phyloP scores from a whole-genome alignment of 64 coral and sea anemone species.

The Astreopora myriophthalma region DNA sequence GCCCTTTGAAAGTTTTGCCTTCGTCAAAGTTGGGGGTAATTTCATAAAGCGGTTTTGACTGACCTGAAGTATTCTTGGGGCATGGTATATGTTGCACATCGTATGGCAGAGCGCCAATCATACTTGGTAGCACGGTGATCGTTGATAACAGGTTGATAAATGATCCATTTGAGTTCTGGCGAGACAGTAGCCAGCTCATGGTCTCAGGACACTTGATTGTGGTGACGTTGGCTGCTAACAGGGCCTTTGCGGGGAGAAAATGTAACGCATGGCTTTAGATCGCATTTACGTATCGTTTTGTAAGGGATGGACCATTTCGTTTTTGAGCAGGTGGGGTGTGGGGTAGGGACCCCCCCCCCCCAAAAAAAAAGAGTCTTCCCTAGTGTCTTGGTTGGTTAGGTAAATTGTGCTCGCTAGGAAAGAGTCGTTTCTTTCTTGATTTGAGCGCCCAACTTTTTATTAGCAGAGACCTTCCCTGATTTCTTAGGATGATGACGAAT shows the following conservation, averaged over 20 bases:
- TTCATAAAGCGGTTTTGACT: not conserved
- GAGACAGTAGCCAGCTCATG: conserved; percentile 15
- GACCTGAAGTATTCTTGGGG: not conserved
- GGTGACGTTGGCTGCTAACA: not conserved
- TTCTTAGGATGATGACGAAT: too few relatives aligned
- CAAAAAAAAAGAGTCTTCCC: too few relatives aligned
- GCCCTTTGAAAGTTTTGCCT: too few relatives aligned
- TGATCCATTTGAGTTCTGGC: conserved; percentile 41
- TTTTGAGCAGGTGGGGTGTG: too few relatives aligned
- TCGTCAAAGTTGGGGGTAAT: not conserved
- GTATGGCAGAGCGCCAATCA: conserved; percentile 46
- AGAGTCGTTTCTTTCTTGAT: too few relatives aligned
- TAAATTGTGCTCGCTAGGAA: too few relatives aligned
- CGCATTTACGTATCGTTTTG: too few relatives aligned
- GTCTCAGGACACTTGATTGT: not conserved
- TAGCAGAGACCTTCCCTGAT: too few relatives aligned
- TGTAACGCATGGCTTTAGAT: not conserved
- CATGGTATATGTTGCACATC: conserved; percentile 11
- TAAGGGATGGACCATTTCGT: too few relatives aligned
- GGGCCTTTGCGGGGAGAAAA: not conserved
- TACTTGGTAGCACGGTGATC: conserved; percentile 9
- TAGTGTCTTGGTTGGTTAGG: too few relatives aligned
- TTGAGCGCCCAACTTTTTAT: too few relatives aligned
- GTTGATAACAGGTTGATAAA: conserved; percentile 15
- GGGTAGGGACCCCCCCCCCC: too few relatives aligned